Conservation (phyloP, 2,888 invertebrate genomes). For the Ephialtes manifestator region DNA sequence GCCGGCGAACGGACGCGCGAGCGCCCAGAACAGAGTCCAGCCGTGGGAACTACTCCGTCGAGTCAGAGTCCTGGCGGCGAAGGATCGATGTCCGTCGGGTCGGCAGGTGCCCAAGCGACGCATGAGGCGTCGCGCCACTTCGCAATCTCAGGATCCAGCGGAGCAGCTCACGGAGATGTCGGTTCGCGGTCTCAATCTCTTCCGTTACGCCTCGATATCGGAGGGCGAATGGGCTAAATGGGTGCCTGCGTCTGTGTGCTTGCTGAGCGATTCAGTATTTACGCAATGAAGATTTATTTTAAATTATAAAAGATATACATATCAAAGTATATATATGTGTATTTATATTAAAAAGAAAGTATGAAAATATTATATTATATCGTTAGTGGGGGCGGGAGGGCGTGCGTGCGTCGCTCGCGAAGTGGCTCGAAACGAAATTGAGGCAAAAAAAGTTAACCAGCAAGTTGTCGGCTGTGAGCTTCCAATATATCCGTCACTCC, state of each 20-base stretch:
- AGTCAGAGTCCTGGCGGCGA: constrained; percentile 63
- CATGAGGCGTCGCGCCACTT: constrained; percentile 93
- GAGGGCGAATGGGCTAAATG: constrained; percentile 89
- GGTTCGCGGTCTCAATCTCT: constrained; percentile 95
- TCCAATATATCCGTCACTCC: constrained; percentile 56
- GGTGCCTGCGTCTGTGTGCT: constrained; percentile 43
- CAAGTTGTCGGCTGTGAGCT: constrained; percentile 49
- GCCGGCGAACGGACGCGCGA: constrained; percentile 60
- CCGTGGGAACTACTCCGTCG: constrained; percentile 40
- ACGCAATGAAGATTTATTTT: constrained; percentile 68
- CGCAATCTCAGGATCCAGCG: constrained; percentile 94
- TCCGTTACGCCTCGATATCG: constrained; percentile 95
- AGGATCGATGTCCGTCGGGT: constrained; percentile 85
- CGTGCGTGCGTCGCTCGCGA: constrained; percentile 40
- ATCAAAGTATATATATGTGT: constrained; percentile 63
- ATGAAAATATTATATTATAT: constrained; percentile 73
- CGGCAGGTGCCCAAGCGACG: constrained; percentile 91
- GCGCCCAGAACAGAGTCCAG: constrained; percentile 52
- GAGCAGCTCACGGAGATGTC: constrained; percentile 97
- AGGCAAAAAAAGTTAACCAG: background rate
- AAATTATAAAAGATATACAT: constrained; percentile 65
- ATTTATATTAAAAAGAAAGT: constrained; percentile 66
- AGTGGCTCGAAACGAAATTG: constrained; percentile 22
- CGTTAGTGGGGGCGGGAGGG: constrained; percentile 10
- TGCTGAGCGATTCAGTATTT: constrained; percentile 51